These are phyloP conservation scores for Pan paniscus DNA, from an alignment of 2,113 vertebrate genomes.

Conservation along the genomic window DNA sequence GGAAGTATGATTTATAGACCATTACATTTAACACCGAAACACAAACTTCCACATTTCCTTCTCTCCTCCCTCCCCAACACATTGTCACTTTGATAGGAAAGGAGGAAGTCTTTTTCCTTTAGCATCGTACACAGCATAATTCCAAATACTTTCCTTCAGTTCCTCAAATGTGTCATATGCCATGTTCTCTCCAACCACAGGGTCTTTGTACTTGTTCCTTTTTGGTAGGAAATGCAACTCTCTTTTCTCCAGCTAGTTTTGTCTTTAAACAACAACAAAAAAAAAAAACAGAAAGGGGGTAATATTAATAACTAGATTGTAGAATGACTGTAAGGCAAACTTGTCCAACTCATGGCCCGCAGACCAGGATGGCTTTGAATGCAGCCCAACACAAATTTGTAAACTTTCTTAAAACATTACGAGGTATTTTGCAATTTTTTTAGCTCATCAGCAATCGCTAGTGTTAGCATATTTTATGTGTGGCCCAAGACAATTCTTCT, in stretches of 20 bases:
- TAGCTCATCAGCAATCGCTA: no score
- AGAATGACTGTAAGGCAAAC: not conserved
- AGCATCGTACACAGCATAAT: not conserved
- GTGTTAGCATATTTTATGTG: no score
- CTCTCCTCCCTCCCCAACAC: not conserved
- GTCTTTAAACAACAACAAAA: not conserved
- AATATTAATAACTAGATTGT: not conserved
- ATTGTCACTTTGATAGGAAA: not conserved
- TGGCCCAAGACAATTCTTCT: no score
- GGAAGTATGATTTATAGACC: not conserved
- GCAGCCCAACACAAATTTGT: no score
- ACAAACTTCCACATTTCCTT: not conserved
- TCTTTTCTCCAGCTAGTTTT: not conserved
- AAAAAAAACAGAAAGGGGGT: not conserved
- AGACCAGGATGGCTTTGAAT: no score
- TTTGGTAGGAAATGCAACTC: not conserved
- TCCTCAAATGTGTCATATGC: not conserved
- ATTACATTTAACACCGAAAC: not conserved
- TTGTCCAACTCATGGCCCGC: no score
- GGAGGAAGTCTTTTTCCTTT: not conserved
- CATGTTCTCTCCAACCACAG: not conserved
- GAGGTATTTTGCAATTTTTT: no score
- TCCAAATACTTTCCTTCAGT: constrained; percentile 30
- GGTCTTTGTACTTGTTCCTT: not conserved
- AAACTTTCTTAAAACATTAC: no score